Percentiles rank a stretch among this genome's conserved stretches.
Conservation (phyloP, 1,140 invertebrate species). For the Cydia strobilella region DNA sequence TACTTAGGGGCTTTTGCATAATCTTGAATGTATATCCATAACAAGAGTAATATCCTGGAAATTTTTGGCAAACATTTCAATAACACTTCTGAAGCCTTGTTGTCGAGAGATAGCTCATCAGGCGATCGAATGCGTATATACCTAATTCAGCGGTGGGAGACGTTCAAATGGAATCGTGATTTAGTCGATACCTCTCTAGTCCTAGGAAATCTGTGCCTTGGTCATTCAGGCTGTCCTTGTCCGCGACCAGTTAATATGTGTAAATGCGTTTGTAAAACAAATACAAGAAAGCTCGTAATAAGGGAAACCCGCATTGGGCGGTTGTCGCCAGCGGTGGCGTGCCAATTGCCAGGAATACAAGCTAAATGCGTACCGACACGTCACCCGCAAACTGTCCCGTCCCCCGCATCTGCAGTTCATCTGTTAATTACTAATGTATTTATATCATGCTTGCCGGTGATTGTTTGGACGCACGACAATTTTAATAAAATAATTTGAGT, state of each 20-base stretch:
- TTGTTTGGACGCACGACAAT: slow-evolving; percentile 4
- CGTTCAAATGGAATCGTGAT: not conserved
- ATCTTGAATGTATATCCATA: not conserved
- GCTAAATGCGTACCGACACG: slow-evolving; percentile 67
- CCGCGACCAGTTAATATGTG: not conserved
- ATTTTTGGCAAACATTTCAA: not conserved
- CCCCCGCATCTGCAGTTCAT: slow-evolving; percentile 26
- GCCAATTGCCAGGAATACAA: slow-evolving; percentile 45
- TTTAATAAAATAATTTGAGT: not conserved
- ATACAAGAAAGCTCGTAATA: not conserved
- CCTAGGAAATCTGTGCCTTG: not conserved
- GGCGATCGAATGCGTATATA: not conserved
- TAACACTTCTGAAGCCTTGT: not conserved
- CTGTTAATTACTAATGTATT: slow-evolving; percentile 27
- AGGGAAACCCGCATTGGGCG: slow-evolving; percentile 57
- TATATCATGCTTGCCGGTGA: slow-evolving; percentile 9
- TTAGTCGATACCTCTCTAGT: not conserved
- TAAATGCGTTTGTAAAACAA: not conserved
- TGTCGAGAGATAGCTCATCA: not conserved
- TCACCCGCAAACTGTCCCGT: slow-evolving; percentile 59
- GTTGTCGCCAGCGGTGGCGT: slow-evolving; percentile 56
- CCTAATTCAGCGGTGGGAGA: not conserved
- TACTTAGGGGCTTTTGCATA: not conserved
- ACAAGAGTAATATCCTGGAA: not conserved
- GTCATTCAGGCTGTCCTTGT: not conserved